These are phyloP conservation scores for Holothuria leucospilota DNA, from an alignment of 53 echinoderm and acorn worm species.

Conservation along the genomic window DNA sequence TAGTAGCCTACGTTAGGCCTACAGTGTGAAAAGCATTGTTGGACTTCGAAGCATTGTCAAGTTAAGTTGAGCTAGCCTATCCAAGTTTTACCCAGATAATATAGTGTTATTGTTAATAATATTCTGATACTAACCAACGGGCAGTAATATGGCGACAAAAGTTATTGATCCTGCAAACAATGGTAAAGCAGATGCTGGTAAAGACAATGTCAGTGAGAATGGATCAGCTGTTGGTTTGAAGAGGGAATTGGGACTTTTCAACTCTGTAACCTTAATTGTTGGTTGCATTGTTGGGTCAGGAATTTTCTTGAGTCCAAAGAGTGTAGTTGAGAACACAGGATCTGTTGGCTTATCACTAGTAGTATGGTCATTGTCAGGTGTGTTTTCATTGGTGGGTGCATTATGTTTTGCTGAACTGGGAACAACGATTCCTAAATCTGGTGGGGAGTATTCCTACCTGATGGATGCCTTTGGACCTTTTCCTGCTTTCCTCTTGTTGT, in stretches of 20 bases:
- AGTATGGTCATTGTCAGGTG: constrained; percentile 89
- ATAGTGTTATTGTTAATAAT: too few species aligned
- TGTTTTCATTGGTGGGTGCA: constrained; percentile 92
- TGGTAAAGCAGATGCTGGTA: constrained; percentile 23
- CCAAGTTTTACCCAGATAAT: too few species aligned
- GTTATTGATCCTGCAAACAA: constrained; percentile 9
- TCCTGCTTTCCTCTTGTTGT: constrained; percentile 83
- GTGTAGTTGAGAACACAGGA: constrained; percentile 75
- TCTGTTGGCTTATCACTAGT: constrained; percentile 87
- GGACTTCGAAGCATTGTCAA: too few species aligned
- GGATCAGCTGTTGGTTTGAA: constrained; percentile 62
- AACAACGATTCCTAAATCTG: constrained; percentile 83
- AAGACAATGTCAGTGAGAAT: not conserved
- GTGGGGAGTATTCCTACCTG: constrained; percentile 93
- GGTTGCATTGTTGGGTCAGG: constrained; percentile 97
- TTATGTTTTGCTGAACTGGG: constrained; percentile 95
- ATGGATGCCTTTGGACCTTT: constrained; percentile 77
- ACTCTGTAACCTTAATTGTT: constrained; percentile 80
- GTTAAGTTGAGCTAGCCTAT: too few species aligned
- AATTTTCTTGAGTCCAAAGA: constrained; percentile 91
- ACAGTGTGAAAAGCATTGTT: too few species aligned
- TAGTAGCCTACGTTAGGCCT: too few species aligned
- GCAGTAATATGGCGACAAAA: constrained; percentile 20
- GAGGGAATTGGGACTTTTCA: constrained; percentile 83
- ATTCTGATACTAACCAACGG: too few species aligned